phyloP scores from a whole-genome alignment of 35 echinoderm and acorn worm genomes.

The Lytechinus pictus region DNA sequence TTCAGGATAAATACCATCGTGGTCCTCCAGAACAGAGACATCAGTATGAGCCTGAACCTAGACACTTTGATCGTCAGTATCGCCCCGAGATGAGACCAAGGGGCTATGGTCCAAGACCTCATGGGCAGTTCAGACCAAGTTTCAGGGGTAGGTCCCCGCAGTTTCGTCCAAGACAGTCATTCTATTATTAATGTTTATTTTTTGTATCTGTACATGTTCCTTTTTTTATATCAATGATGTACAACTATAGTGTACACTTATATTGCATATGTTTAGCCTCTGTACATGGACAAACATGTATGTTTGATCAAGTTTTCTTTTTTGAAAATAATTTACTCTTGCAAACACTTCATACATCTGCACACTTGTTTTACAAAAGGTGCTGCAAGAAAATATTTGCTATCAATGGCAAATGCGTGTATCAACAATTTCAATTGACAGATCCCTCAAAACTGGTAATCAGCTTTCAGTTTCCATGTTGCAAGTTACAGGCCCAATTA shows the following conservation, averaged over 20 bases:
- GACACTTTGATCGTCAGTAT: constrained; percentile 13
- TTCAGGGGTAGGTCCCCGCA: background rate
- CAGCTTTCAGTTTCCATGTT: no score
- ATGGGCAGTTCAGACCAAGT: constrained; percentile 20
- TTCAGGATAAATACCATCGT: constrained; percentile 45
- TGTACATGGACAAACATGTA: background rate
- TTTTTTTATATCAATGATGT: background rate
- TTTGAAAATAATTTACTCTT: background rate
- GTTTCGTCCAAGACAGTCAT: constrained; percentile 29
- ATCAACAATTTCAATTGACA: no score
- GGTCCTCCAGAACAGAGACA: background rate
- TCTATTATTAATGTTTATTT: background rate
- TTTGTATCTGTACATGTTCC: background rate
- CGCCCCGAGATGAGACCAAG: background rate
- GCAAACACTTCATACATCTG: background rate
- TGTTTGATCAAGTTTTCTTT: background rate
- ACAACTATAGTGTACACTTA: background rate
- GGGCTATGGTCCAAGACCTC: background rate
- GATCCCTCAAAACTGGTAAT: no score
- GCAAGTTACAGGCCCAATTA: no score
- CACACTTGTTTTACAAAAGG: no score
- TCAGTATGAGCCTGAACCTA: constrained; percentile 7
- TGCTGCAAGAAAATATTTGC: no score
- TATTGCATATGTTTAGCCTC: background rate
- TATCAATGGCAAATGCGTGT: no score